phyloP scores from a whole-genome alignment of 2,888 invertebrate species.

The Athalia cordata region DNA sequence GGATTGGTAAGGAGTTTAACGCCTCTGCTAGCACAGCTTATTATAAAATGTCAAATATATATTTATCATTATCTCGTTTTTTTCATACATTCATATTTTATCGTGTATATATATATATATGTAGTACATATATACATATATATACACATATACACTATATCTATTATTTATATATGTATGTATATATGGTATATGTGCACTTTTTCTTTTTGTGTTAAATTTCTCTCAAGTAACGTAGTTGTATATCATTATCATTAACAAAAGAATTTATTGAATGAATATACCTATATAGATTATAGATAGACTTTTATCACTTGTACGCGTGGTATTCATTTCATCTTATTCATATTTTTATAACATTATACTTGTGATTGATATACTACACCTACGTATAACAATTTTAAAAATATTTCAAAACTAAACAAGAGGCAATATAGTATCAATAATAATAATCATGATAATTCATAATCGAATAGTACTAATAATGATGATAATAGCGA shows the following conservation, averaged over 20 bases:
- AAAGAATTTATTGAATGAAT: slow-evolving; percentile 48
- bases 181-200: slow-evolving; percentile 44
- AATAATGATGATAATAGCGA: slow-evolving; percentile 61
- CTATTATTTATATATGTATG: slow-evolving; percentile 46
- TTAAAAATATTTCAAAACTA: slow-evolving; percentile 67
- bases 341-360: slow-evolving; percentile 60
- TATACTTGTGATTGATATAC: slow-evolving; percentile 61
- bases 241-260: slow-evolving; percentile 27
- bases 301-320: slow-evolving; percentile 48
- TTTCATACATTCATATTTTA: slow-evolving; percentile 39
- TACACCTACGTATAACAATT: slow-evolving; percentile 63
- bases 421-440: slow-evolving; percentile 65
- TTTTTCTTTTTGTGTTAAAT: slow-evolving; percentile 16
- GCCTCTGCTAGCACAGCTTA: slow-evolving; percentile 54
- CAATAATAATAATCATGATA: slow-evolving; percentile 61
- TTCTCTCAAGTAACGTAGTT: slow-evolving; percentile 10
- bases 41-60: slow-evolving; percentile 49
- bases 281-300: slow-evolving; percentile 50
- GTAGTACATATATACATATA: slow-evolving; percentile 51
- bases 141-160: slow-evolving; percentile 49
- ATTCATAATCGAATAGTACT: slow-evolving; percentile 60
- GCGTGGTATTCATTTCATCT: slow-evolving; percentile 50
- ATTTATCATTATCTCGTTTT: slow-evolving; percentile 42
- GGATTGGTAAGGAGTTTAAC: slow-evolving; percentile 59
- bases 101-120: slow-evolving; percentile 3